Evolutionary conservation across 2,888 invertebrate genomes (phyloP), one percentile per base, ranked within the genome.

Genomic region (Nemotelus pantherinus): DNA sequence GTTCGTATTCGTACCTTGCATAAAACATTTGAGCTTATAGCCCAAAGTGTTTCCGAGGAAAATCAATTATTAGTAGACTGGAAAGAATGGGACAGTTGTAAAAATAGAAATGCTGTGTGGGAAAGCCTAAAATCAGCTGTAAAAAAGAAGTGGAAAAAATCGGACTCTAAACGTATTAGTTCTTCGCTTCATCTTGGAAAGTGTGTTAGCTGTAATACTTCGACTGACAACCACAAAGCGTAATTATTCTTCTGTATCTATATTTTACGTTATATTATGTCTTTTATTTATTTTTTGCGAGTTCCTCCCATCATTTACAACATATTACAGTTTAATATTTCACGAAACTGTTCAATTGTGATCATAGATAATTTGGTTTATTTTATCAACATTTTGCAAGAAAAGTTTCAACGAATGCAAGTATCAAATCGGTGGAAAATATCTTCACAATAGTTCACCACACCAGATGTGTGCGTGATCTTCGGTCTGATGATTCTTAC

Each of bases 71-170:
- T 77, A 57, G 81, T 83, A 78, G 85, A 86, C 80, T 85, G 85
- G 63, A 83, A 84, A 58, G 84, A 87, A 79, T 87, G 87, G 83
- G 83, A 84, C 72, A 85, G 84, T 47, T 83, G 85, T 77, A 83
- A 85, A 76, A 85, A 87, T 81, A 84, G 86, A 39, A 83, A 85
- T 60, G 79, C 85, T 65, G 86, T 86, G 41, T 87, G 87, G 87
- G 84, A 85, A 80, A 86, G 85, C 80, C 84, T 86, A 25, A 83
- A 87, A 81, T 83, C 85, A 3, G 86, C 84, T 80, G 84, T 86
- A 68, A 85, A 84, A 76, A 84, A 85, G 71, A 84, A 83, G 80
- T 86, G 86, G 85, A 84, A 84, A 3, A 84, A 85, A 68, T 83
- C 84, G 39, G 84, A 84, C 79, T 84, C 84, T 78, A 82, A 84